phyloP scores from a whole-genome alignment of 35 echinoderm and acorn worm genomes.

The Holothuria glaberrima region DNA sequence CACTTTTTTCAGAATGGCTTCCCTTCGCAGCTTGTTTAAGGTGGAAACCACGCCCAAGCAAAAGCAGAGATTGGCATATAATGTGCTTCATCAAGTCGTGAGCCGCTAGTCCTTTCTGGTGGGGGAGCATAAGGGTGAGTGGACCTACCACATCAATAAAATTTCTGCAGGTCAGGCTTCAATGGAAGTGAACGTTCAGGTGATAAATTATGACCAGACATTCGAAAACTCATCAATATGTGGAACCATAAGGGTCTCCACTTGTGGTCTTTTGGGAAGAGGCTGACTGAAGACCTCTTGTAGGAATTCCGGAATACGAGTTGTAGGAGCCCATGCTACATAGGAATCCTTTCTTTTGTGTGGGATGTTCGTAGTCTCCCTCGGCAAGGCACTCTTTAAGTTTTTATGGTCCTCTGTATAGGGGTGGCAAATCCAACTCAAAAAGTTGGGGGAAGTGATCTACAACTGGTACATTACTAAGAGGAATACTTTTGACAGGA shows the following conservation, averaged over 20 bases:
- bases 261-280: too few relatives aligned
- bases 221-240: constrained; percentile 21
- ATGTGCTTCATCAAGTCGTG: neutral
- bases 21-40: constrained; percentile 10
- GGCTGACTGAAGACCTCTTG: neutral
- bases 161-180: constrained; percentile 8
- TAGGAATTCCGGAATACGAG: neutral
- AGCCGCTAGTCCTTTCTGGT: neutral
- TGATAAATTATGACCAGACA: neutral
- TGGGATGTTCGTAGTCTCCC: neutral
- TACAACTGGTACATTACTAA: neutral
- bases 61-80: neutral
- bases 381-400: neutral
- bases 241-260: neutral
- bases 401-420: neutral
- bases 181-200: neutral
- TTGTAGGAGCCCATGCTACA: neutral
- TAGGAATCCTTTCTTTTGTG: neutral
- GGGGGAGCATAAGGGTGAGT: too few relatives aligned
- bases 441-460: neutral
- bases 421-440: neutral
- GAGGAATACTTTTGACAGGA: neutral
- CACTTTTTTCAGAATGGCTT: neutral
- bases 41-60: constrained; percentile 18
- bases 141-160: too few relatives aligned